phyloP scores from a whole-genome alignment of 2,797 vertebrate genomes.

The Mormyrus hasselquistii region DNA sequence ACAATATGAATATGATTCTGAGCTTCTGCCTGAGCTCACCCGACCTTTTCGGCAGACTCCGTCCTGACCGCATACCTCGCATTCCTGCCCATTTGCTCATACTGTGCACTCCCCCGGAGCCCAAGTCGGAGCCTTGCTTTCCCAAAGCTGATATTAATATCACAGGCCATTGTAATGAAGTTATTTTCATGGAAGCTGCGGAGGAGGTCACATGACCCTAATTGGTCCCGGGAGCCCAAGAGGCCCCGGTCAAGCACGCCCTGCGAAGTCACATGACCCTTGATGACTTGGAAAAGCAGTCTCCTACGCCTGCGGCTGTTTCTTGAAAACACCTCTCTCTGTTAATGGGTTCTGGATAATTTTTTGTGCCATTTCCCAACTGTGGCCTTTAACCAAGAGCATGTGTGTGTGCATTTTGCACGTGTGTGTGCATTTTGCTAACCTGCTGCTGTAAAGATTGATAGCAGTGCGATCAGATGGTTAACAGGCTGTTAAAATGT shows the following conservation, averaged over 20 bases:
- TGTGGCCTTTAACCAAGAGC: constrained; percentile 61
- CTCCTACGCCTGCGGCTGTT: constrained; percentile 66
- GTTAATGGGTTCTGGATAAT: constrained; percentile 74
- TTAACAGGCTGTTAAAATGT: constrained; percentile 61
- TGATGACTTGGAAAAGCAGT: constrained; percentile 92
- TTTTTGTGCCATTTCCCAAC: constrained; percentile 53
- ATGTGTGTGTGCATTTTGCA: constrained; percentile 58
- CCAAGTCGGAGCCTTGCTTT: constrained; percentile 76
- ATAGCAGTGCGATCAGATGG: constrained; percentile 66
- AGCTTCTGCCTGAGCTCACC: background rate
- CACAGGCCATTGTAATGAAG: constrained; percentile 95
- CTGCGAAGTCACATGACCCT: constrained; percentile 87
- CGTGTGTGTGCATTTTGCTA: constrained; percentile 48
- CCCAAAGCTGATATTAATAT: constrained; percentile 99
- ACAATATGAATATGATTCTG: background rate
- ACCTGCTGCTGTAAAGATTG: constrained; percentile 62
- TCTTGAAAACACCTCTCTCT: constrained; percentile 69
- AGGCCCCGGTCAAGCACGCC: constrained; percentile 84
- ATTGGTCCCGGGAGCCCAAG: constrained; percentile 79
- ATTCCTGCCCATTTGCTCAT: constrained; percentile 84
- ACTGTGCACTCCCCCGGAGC: constrained; percentile 65
- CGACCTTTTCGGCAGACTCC: constrained; percentile 34
- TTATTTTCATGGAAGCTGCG: constrained; percentile 95
- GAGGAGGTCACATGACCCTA: constrained; percentile 97
- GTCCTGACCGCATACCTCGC: constrained; percentile 67